Evolutionary conservation across 2,797 vertebrate genomes (phyloP).

Genomic region (Bucorvus abyssinicus): DNA sequence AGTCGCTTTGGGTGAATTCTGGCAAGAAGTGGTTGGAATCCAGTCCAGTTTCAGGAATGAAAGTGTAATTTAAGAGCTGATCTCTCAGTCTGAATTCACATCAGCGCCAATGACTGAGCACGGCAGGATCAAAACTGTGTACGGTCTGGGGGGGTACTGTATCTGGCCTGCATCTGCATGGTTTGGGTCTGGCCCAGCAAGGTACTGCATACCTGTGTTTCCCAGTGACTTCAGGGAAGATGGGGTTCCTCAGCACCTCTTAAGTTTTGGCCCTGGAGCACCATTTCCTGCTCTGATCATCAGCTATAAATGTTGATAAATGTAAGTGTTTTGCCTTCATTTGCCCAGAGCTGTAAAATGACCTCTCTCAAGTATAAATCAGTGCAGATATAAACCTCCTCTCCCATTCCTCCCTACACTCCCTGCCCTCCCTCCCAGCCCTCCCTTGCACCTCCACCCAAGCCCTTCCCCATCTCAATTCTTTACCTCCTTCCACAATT

Average conservation of each 20-base stretch:
- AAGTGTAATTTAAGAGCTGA: conserved; percentile 38
- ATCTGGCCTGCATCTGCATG: neutral
- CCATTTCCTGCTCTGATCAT: conserved; percentile 66
- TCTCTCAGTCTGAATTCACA: conserved; percentile 36
- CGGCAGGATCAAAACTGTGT: conserved; percentile 15
- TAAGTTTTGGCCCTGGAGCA: conserved; percentile 48
- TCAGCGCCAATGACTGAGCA: conserved; percentile 4
- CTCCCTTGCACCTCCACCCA: conserved; percentile 1
- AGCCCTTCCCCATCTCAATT: conserved; percentile 19
- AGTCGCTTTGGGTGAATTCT: conserved; percentile 55
- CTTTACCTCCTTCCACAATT: conserved; percentile 56
- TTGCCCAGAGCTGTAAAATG: conserved; percentile 59
- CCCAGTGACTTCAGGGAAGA: conserved; percentile 49
- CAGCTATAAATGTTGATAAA: conserved; percentile 64
- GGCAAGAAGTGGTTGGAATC: conserved; percentile 28
- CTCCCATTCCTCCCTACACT: neutral
- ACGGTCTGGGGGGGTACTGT: neutral
- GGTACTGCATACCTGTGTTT: neutral
- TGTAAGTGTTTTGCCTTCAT: conserved; percentile 64
- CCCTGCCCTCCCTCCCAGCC: neutral
- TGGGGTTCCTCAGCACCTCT: conserved; percentile 49
- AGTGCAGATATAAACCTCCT: conserved; percentile 48
- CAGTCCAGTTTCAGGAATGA: neutral
- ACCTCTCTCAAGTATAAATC: conserved; percentile 35
- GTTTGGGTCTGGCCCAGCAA: neutral